phyloP scores from a whole-genome alignment of 1,140 invertebrate species.

The Gyrodactylus salaris region DNA sequence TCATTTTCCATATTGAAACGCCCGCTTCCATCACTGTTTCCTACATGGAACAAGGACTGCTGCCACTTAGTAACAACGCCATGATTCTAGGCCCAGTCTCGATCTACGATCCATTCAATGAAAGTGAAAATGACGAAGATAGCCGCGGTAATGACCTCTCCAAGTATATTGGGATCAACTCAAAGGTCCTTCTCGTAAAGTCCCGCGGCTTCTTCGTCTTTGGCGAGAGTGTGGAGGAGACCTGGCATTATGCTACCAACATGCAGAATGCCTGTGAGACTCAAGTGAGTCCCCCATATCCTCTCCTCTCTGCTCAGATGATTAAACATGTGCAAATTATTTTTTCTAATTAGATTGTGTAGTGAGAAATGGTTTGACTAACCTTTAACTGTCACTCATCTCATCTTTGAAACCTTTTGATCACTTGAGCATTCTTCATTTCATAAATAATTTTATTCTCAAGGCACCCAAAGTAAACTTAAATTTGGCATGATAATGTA shows the following conservation, averaged over 20 bases:
- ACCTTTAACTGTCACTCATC: no score
- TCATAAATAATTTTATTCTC: no score
- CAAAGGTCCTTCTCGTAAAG: slow-evolving; percentile 59
- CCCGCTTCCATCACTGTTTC: slow-evolving; percentile 47
- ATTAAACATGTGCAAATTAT: neutral
- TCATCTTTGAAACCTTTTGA: no score
- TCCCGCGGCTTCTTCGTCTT: slow-evolving; percentile 80
- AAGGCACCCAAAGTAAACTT: no score
- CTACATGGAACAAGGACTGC: slow-evolving; percentile 43
- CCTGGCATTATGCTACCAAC: slow-evolving; percentile 54
- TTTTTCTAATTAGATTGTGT: no score
- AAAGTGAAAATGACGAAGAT: slow-evolving; percentile 36
- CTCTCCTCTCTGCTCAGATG: neutral
- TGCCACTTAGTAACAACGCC: slow-evolving; percentile 56
- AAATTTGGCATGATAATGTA: no score
- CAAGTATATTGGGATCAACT: slow-evolving; percentile 59
- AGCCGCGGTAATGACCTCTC: slow-evolving; percentile 47
- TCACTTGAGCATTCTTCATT: no score
- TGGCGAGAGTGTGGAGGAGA: slow-evolving; percentile 79
- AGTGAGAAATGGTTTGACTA: no score
- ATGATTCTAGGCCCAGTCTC: slow-evolving; percentile 32
- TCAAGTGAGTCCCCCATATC: slow-evolving; percentile 16
- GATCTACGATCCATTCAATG: slow-evolving; percentile 39
- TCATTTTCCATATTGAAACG: slow-evolving; percentile 67
- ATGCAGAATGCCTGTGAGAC: slow-evolving; percentile 51